Evolutionary conservation across 2,797 vertebrate species (phyloP).

Genomic region (Tachyglossus aculeatus): DNA sequence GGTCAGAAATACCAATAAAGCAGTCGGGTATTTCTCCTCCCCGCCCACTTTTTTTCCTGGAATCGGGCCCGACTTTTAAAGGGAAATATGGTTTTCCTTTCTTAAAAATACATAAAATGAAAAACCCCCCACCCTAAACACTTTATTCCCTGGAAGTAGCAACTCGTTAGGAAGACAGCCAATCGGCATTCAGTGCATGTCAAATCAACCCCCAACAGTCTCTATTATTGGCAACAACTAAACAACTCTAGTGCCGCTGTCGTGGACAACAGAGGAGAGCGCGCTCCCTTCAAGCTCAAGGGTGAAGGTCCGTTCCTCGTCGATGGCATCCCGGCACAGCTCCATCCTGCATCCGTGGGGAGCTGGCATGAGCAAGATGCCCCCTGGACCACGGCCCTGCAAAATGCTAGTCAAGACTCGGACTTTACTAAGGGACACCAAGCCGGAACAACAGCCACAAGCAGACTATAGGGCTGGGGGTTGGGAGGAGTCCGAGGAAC

Average conservation of each 20-base stretch:
- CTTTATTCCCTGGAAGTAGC: constrained; percentile 24
- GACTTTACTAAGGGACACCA: constrained; percentile 44
- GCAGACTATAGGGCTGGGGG: no score
- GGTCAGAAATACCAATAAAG: no score
- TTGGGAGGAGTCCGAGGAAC: constrained; percentile 59
- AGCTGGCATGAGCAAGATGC: constrained; percentile 62
- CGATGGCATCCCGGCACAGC: constrained; percentile 55
- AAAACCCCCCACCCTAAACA: no score
- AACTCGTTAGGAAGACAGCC: constrained; percentile 58
- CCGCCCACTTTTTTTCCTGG: not conserved
- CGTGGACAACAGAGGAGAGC: constrained; percentile 38
- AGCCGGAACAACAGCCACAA: constrained; percentile 45
- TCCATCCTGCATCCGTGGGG: constrained; percentile 56
- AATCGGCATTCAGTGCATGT: constrained; percentile 59
- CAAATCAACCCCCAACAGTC: constrained; percentile 52
- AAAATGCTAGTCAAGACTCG: constrained; percentile 49
- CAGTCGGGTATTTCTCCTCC: constrained; percentile 20
- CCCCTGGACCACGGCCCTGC: constrained; percentile 53
- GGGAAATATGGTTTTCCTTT: constrained; percentile 37
- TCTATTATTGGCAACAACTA: constrained; percentile 31
- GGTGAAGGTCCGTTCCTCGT: constrained; percentile 59
- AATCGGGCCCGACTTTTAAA: constrained; percentile 34
- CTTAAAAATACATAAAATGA: constrained; percentile 27
- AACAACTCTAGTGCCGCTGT: constrained; percentile 54
- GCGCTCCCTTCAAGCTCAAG: constrained; percentile 62